Evolutionary conservation across 2,888 invertebrate species (phyloP).

Genomic region (Aquatica leii): DNA sequence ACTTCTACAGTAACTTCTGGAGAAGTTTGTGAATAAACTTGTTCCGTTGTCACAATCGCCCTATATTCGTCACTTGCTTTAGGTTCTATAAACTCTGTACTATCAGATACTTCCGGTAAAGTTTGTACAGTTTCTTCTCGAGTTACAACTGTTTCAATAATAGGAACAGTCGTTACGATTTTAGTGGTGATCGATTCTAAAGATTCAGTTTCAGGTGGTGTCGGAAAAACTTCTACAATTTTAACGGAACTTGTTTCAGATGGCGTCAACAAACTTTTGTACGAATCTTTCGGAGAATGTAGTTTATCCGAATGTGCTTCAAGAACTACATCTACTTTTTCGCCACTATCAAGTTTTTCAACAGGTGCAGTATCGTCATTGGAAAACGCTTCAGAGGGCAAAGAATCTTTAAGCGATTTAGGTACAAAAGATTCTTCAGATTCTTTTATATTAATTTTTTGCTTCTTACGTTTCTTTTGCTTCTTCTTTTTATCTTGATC

Average conservation of each 20-base stretch:
- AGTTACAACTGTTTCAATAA: conserved; percentile 67
- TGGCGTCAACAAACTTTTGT: conserved; percentile 66
- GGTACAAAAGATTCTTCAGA: conserved; percentile 63
- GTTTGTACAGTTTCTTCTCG: conserved; percentile 68
- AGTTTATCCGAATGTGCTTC: conserved; percentile 63
- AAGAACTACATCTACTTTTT: conserved; percentile 55
- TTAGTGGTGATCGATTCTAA: conserved; percentile 62
- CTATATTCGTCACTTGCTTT: conserved; percentile 51
- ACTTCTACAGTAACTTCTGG: conserved; percentile 63
- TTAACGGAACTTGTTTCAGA: conserved; percentile 70
- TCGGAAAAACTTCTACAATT: conserved; percentile 69
- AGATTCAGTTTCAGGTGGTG: conserved; percentile 66
- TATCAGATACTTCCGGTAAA: conserved; percentile 63
- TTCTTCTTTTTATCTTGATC: conserved; percentile 58
- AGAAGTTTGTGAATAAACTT: conserved; percentile 51
- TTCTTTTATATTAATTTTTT: conserved; percentile 62
- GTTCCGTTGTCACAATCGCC: background rate
- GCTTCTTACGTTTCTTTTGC: conserved; percentile 56
- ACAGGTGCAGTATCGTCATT: conserved; percentile 55
- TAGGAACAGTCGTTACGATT: conserved; percentile 65
- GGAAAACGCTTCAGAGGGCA: conserved; percentile 56
- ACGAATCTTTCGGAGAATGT: conserved; percentile 66
- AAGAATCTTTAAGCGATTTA: conserved; percentile 60
- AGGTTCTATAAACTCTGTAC: conserved; percentile 52
- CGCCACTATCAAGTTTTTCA: conserved; percentile 50